Base-by-base conservation (phyloP, 2,888 invertebrate genomes). In the Pterobdella sp. region DNA sequence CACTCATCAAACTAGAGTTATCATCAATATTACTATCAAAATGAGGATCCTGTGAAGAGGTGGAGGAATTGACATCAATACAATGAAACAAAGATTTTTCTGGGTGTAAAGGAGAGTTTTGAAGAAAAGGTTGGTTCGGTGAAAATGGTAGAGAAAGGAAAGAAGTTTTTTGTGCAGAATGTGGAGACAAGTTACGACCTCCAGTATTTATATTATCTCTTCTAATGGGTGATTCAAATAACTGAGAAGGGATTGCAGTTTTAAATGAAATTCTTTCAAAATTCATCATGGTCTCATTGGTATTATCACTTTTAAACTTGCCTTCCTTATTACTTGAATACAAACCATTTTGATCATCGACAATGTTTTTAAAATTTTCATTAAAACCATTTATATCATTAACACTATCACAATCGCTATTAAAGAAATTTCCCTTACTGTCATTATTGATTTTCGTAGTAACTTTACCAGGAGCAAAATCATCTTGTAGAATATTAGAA, bases 371-470 rank as follows among this genome's bases (percentile, higher is more conserved):
- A 14, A 22, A 10, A 64, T 14, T 22, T 22, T 64, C 10, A 18
- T 64, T 64, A n/a, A 14, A 14, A 14, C 10, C 29, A 64, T 73
- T 26, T 56, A 52, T 49, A 74, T 65, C 29, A 65, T 1, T 42
- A 73, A 31, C 42, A 74, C 35, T 36, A 73, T 31, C 65, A 63
- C 29, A 31, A 74, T 65, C 56, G 73, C 22, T 64, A 74, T 73
- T 42, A 74, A 22, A 52, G 72, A 26, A 42, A 73, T 36, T 34
- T 64, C 73, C 37, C 73, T 37, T 31, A 74, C 34, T 64, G 73
- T 37, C 37, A 73, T 65, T 37, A 73, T 73, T 36, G 73, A 14
- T 37, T n/a, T 35, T n/a, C 73, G 63, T 37, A 74, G 34, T 37
- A 73, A 14, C 65, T 64, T 31, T 37, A 63, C 73, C 65, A 73